Conservation (phyloP, 2,888 invertebrate genomes). For the Pammene aurita region DNA sequence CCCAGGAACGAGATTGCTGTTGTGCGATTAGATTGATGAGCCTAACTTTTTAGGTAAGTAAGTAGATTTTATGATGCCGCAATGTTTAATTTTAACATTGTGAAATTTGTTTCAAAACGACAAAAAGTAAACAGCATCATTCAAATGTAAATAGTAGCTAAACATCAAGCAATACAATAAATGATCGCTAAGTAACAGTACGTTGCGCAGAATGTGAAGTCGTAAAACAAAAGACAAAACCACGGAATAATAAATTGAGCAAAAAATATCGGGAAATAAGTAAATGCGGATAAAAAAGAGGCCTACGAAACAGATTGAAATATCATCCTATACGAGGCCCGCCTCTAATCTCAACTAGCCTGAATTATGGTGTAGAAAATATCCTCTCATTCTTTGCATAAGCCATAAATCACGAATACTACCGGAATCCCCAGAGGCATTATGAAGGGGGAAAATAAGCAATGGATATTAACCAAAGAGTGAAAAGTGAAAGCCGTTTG, state of each 20-base stretch:
- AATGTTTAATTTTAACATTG: slow-evolving; percentile 29
- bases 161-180: background rate
- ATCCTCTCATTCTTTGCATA: slow-evolving; percentile 80
- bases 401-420: slow-evolving; percentile 75
- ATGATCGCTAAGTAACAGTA: background rate
- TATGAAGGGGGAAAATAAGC: slow-evolving; percentile 75
- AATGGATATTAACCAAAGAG: slow-evolving; percentile 74
- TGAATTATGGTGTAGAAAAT: slow-evolving; percentile 80
- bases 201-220: background rate
- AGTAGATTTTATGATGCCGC: slow-evolving; percentile 33
- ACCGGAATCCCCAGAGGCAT: slow-evolving; percentile 72
- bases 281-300: slow-evolving; percentile 50
- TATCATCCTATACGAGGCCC: slow-evolving; percentile 65
- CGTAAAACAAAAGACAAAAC: slow-evolving; percentile 26
- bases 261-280: slow-evolving; percentile 31
- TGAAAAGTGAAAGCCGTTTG: slow-evolving; percentile 45
- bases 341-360: slow-evolving; percentile 76
- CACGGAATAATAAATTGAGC: slow-evolving; percentile 16
- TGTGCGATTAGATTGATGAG: slow-evolving; percentile 57
- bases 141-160: background rate
- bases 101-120: background rate
- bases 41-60: slow-evolving; percentile 45
- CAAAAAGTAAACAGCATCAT: background rate
- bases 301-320: slow-evolving; percentile 67
- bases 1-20: slow-evolving; percentile 50